phyloP scores from a whole-genome alignment of 2,113 vertebrate genomes.

The Pangasianodon hypophthalmus region DNA sequence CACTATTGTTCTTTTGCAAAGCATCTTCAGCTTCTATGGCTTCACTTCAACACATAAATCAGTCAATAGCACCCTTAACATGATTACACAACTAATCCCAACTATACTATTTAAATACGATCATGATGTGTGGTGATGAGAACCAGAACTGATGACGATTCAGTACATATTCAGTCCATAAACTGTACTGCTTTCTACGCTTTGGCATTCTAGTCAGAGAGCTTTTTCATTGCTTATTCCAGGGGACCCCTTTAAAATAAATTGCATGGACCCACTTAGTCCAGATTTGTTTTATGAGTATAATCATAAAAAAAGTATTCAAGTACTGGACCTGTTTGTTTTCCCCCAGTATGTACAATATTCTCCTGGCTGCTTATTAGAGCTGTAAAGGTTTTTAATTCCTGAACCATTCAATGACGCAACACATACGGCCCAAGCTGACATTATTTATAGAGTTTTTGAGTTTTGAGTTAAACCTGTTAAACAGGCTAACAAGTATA shows the following conservation, averaged over 20 bases:
- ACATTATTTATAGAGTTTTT: neutral
- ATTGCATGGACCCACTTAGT: neutral
- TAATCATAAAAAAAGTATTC: neutral
- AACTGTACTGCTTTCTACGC: neutral
- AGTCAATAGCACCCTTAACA: neutral
- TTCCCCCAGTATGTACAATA: neutral
- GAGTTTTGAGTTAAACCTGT: neutral
- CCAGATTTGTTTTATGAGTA: neutral
- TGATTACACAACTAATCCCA: neutral
- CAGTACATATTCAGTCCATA: neutral
- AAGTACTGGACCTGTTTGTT: too few species aligned
- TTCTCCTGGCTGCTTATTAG: neutral
- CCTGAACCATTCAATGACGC: neutral
- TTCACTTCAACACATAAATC: constrained; percentile 7
- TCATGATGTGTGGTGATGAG: neutral
- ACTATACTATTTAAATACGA: neutral
- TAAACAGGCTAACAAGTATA: neutral
- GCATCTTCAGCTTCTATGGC: neutral
- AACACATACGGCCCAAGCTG: neutral
- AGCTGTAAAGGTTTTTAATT: neutral
- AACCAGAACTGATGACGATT: neutral
- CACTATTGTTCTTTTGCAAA: neutral
- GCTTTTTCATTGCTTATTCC: neutral
- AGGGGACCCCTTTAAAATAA: neutral
- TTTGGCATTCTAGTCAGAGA: neutral